Percentiles rank a stretch among this genome's conserved stretches.
Evolutionary conservation across 2,797 vertebrate genomes (phyloP).

Genomic region (Aldrovandia affinis): DNA sequence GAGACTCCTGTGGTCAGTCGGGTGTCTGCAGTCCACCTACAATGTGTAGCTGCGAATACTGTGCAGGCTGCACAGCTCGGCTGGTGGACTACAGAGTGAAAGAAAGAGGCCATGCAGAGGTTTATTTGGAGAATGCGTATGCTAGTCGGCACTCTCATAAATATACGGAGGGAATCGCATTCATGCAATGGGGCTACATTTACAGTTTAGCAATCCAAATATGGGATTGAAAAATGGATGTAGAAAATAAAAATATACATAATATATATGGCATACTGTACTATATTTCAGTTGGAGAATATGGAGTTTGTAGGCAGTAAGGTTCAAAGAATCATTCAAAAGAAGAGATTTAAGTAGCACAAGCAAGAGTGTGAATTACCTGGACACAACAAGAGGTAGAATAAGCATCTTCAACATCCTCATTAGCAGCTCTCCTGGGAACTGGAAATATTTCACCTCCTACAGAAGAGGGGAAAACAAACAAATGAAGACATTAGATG

Average conservation of each 20-base stretch:
- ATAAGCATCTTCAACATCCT: constrained; percentile 91
- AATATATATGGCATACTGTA: too few species aligned
- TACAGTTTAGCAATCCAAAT: too few species aligned
- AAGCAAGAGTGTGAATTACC: constrained; percentile 64
- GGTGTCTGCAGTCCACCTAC: background rate
- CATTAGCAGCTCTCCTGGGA: constrained; percentile 86
- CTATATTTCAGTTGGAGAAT: background rate
- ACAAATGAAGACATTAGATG: constrained; percentile 4
- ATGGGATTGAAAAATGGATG: too few species aligned
- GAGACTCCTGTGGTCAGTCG: background rate
- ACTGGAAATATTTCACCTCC: constrained; percentile 89
- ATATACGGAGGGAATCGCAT: too few species aligned
- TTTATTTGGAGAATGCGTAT: background rate
- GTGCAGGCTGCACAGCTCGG: background rate
- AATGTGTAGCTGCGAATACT: too few species aligned
- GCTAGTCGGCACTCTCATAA: background rate
- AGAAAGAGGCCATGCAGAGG: background rate
- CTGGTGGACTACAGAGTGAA: background rate
- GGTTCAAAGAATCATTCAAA: background rate
- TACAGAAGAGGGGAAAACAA: constrained; percentile 44
- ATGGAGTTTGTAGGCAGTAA: background rate
- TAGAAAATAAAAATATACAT: too few species aligned
- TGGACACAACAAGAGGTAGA: constrained; percentile 86
- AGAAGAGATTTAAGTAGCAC: background rate
- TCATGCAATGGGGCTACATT: too few species aligned